Base-by-base conservation (phyloP, 30 jellyfish, hydroid and myxozoan genomes). In the Phacellophora camtschatica region DNA sequence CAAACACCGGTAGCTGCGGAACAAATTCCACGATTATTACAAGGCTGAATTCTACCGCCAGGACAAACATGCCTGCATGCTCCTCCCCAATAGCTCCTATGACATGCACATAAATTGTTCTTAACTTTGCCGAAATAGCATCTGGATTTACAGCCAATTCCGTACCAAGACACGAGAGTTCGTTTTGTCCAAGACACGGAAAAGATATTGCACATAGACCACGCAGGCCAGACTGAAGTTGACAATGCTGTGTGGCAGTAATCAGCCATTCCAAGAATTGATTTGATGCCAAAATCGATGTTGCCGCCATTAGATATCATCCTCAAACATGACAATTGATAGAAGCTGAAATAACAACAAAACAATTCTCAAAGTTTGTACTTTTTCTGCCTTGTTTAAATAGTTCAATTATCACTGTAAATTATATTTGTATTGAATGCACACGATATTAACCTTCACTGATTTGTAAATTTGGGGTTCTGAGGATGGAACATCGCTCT, bases 201-300 rank as follows among this genome's bases (percentile, higher is more conserved):
- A 53, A 81, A 66, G 54, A 81, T 48, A 31, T 81, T 81, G 71
- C 92, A 81, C 42, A 68, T 20, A 42, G 67, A 71, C 84, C 84
- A 68, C 0, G 84, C 84, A 11, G 92, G 92, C 84, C 84, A 81
- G 1, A 36, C 66, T 15, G 84, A 48, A 7, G 84, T 66, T 16
- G 71, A 35, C 36, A 81, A 50, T 13, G 84, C 84, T 13, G 75
- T 61, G 13, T 81, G 84, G 35, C 86, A 82, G 74, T 67, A 67
- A 22, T 82, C 86, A 35, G 94, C 94, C 61, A 71, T 28, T 6
- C 86, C 86, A 23, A 82, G 57, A 5, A 82, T 23, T 54, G 94
- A 27, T 42, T 71, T 69, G 63, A 57, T 45, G 0, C 86, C 86
- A 48, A 28, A 59, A 16, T 69, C 94, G 15, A 82, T 64, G 28